Evolutionary conservation across 2,888 invertebrate genomes (phyloP), one percentile per base, ranked within the genome.

Genomic region (Trypoxylon attenuatum): DNA sequence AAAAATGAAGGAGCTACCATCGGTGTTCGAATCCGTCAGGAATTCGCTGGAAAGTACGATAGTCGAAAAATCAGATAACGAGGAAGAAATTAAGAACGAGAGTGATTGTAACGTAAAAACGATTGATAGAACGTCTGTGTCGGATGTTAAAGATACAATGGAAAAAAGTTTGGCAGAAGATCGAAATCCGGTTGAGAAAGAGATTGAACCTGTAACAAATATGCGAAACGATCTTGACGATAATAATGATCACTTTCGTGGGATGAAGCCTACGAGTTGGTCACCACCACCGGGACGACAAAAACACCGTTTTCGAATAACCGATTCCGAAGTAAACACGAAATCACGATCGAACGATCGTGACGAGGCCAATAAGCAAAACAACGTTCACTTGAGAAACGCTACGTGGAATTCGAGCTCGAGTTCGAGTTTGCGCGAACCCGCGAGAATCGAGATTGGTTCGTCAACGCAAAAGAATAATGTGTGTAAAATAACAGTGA

Each of bases 1-100:
- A 85, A 88, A 88, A 71, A 88, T 88, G 79, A 90, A 91, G 82
- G 89, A 89, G 38, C 90, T 92, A 83, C 89, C 91, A 18, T 47
- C 57, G 13, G 1, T 60, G 0, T 29, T 47, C 18, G 16, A 10
- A 8, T 22, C 50, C 25, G 27, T 8, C 33, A 39, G 52, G 4
- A 42, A 39, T 45, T 46, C 18, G n/a, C 43, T 15, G 6, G 56
- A 27, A 2, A 25, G 47, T 8, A 23, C 50, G 0, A 15, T 39
- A 33, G n/a, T 13, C 10, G 33, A 33, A 33, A 33, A 33, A 13
- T 13, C 13, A 1, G 43, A 50, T n/a, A 18, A 8, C 2, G n/a
- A 42, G 10, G 15, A 15, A n/a, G 27, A 41, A 18, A 29, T 18
- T 1, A 5, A 10, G 0, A 29, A 52, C 5, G 21, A 19, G 1